These are phyloP conservation scores for Tetragnatha versicolor DNA, from an alignment of 1,140 invertebrate genomes.

Conservation along the genomic window DNA sequence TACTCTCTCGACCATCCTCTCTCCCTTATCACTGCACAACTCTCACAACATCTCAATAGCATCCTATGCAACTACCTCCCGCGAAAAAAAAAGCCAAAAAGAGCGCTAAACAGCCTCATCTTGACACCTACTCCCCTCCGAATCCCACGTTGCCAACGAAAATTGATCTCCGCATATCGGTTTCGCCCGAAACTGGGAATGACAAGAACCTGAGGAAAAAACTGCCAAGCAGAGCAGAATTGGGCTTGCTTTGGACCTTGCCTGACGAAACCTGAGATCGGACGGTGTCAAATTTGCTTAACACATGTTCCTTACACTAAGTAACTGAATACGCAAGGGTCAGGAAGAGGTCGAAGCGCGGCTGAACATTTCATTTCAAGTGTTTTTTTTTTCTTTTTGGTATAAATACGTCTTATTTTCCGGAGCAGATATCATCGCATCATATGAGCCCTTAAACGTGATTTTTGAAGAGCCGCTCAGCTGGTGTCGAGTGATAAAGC, in stretches of 20 bases:
- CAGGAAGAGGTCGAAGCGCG: constrained; percentile 34
- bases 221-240: constrained; percentile 22
- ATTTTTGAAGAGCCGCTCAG: too few species aligned
- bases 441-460: too few species aligned
- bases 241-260: constrained; percentile 25
- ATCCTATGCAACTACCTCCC: too few species aligned
- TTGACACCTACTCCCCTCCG: neutral
- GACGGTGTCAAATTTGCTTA: constrained; percentile 46
- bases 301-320: constrained; percentile 51
- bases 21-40: too few species aligned
- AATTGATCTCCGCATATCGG: constrained; percentile 47
- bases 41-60: too few species aligned
- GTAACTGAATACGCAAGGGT: constrained; percentile 30
- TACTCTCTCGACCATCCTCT: too few species aligned
- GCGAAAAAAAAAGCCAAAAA: constrained; percentile 17
- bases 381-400: too few species aligned
- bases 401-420: too few species aligned
- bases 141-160: constrained; percentile 42
- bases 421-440: too few species aligned
- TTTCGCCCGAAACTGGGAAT: constrained; percentile 47
- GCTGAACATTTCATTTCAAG: too few species aligned
- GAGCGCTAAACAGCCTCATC: constrained; percentile 19
- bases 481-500: too few species aligned
- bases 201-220: constrained; percentile 29
- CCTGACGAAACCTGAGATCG: constrained; percentile 23